Conservation (phyloP, 2,888 invertebrate genomes). For the Seira ritae region DNA sequence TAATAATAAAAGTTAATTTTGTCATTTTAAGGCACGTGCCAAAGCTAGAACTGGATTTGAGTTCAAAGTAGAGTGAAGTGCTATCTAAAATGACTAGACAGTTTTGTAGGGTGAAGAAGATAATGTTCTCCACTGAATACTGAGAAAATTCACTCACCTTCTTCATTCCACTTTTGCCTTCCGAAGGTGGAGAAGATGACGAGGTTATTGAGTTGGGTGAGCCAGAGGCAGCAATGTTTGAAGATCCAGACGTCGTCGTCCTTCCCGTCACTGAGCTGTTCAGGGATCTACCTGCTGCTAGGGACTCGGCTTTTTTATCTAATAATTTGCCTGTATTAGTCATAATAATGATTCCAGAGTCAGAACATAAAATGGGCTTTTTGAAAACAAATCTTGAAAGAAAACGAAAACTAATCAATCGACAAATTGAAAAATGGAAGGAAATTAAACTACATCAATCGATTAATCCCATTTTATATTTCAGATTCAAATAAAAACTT, state of each 20-base stretch:
- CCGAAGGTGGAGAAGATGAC: slow-evolving; percentile 54
- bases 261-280: slow-evolving; percentile 67
- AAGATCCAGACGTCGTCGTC: slow-evolving; percentile 61
- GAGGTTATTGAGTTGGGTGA: slow-evolving; percentile 60
- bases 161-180: slow-evolving; percentile 68
- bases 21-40: too few relatives aligned
- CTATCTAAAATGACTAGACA: too few relatives aligned
- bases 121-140: too few relatives aligned
- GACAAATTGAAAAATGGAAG: not conserved
- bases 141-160: slow-evolving; percentile 53
- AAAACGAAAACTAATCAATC: slow-evolving; percentile 5
- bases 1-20: too few relatives aligned
- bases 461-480: slow-evolving; percentile 13
- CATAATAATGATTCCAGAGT: slow-evolving; percentile 18
- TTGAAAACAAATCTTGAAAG: not conserved
- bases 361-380: slow-evolving; percentile 23
- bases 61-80: too few relatives aligned
- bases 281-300: slow-evolving; percentile 62
- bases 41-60: too few relatives aligned
- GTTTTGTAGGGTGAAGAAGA: too few relatives aligned
- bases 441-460: not conserved
- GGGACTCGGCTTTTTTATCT: slow-evolving; percentile 80
- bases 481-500: not conserved
- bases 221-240: slow-evolving; percentile 63
- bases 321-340: slow-evolving; percentile 80